Conservation (phyloP, 2,113 vertebrate species). For the Saccopteryx leptura region DNA sequence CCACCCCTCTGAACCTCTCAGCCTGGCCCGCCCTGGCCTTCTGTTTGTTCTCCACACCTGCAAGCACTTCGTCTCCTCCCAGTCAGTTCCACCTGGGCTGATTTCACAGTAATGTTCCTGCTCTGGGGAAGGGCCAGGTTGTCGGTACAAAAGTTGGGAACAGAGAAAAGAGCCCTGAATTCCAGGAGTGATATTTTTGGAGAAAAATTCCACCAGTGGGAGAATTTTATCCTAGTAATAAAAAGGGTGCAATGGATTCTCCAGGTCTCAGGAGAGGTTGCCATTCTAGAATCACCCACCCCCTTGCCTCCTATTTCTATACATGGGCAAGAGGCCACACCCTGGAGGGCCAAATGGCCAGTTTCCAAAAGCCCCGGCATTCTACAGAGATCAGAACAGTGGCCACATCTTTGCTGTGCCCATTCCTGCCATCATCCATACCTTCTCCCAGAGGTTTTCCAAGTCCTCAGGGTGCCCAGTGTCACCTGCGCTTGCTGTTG, state of each 20-base stretch:
- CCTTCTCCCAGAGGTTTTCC: neutral
- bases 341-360: neutral
- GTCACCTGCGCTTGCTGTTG: fast-evolving
- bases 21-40: fast-evolving
- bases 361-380: neutral
- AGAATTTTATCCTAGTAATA: neutral
- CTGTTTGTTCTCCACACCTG: neutral
- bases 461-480: neutral
- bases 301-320: neutral
- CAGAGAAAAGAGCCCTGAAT: neutral
- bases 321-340: neutral
- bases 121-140: neutral
- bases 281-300: neutral
- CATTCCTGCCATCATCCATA: neutral
- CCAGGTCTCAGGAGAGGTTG: neutral
- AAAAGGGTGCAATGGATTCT: neutral
- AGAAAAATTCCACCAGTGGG: neutral
- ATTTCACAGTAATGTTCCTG: neutral
- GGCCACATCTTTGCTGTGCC: neutral
- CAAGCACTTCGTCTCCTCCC: neutral
- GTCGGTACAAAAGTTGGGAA: neutral
- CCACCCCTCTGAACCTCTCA: neutral
- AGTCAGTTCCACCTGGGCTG: neutral
- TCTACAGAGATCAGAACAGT: neutral
- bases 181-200: neutral